Percentiles rank a stretch among this genome's conserved stretches.
Evolutionary conservation across 2,888 invertebrate species (phyloP).

Genomic region (Diarsia brunnea): DNA sequence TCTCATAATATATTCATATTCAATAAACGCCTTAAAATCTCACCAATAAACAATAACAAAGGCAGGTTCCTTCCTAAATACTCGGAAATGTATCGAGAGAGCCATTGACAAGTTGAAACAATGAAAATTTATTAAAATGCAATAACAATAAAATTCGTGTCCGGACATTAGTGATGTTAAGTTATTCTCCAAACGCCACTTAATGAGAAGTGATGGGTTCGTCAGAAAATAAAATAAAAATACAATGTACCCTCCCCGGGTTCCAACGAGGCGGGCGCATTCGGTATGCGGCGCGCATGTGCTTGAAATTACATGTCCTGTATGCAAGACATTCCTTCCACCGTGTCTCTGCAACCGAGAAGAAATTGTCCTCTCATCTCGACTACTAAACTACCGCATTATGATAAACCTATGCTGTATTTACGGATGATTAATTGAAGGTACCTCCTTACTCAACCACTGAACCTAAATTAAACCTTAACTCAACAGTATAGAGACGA

Average conservation of each 20-base stretch:
- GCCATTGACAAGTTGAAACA: conserved; percentile 84
- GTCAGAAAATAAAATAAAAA: conserved; percentile 89
- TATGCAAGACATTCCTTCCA: conserved; percentile 84
- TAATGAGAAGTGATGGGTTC: conserved; percentile 91
- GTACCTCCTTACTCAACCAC: background rate
- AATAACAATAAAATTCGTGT: conserved; percentile 91
- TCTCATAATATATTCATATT: conserved; percentile 56
- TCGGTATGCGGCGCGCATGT: conserved; percentile 85
- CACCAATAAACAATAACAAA: conserved; percentile 79
- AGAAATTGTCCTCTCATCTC: conserved; percentile 74
- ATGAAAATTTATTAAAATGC: conserved; percentile 90
- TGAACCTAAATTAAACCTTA: conserved; percentile 16
- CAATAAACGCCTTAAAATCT: conserved; percentile 62
- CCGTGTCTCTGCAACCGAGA: conserved; percentile 73
- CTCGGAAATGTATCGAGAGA: conserved; percentile 79
- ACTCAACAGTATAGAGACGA: background rate
- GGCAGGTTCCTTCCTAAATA: conserved; percentile 85
- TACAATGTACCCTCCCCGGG: conserved; percentile 83
- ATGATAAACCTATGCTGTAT: conserved; percentile 43
- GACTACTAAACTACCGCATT: conserved; percentile 45
- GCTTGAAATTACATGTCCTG: conserved; percentile 87
- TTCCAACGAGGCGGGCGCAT: conserved; percentile 80
- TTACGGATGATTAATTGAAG: conserved; percentile 49
- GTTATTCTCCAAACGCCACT: conserved; percentile 90
- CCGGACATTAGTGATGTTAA: conserved; percentile 90